These are phyloP conservation scores for Anolis sagrei DNA, from an alignment of 2,113 vertebrate genomes.

Conservation along the genomic window DNA sequence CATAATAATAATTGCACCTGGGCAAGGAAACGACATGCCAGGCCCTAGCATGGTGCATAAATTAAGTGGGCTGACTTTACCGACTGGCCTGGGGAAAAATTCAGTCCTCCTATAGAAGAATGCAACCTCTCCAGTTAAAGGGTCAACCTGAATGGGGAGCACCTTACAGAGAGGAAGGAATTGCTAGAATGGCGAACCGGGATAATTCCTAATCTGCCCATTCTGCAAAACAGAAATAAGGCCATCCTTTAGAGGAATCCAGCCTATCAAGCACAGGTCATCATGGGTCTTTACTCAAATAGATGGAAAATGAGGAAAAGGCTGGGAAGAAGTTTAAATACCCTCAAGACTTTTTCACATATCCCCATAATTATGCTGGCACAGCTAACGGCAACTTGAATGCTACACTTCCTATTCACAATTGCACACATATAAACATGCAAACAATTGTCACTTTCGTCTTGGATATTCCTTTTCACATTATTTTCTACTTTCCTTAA, in stretches of 20 bases:
- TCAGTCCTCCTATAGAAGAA: constrained; percentile 48
- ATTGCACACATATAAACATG: too few relatives aligned
- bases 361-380: constrained; percentile 10
- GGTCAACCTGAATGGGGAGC: constrained; percentile 66
- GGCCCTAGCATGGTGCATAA: constrained; percentile 54
- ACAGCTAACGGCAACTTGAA: neutral
- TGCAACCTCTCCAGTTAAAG: constrained; percentile 61
- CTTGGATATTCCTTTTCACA: neutral
- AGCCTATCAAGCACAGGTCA: constrained; percentile 56
- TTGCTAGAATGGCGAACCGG: constrained; percentile 38
- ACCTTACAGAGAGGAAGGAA: constrained; percentile 45
- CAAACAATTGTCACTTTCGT: too few relatives aligned
- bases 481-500: neutral
- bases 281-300: constrained; percentile 31
- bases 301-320: constrained; percentile 48
- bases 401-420: neutral
- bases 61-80: constrained; percentile 65
- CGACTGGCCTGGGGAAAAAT: constrained; percentile 47
- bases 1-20: constrained; percentile 71
- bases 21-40: constrained; percentile 63
- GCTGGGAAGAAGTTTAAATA: constrained; percentile 41
- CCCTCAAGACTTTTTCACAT: constrained; percentile 55
- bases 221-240: constrained; percentile 59
- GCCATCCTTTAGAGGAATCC: constrained; percentile 55
- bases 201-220: constrained; percentile 64